Percentiles rank a stretch among this genome's conserved stretches.
Evolutionary conservation across 2,888 invertebrate species (phyloP).

Genomic region (Pediacus dermestoides): DNA sequence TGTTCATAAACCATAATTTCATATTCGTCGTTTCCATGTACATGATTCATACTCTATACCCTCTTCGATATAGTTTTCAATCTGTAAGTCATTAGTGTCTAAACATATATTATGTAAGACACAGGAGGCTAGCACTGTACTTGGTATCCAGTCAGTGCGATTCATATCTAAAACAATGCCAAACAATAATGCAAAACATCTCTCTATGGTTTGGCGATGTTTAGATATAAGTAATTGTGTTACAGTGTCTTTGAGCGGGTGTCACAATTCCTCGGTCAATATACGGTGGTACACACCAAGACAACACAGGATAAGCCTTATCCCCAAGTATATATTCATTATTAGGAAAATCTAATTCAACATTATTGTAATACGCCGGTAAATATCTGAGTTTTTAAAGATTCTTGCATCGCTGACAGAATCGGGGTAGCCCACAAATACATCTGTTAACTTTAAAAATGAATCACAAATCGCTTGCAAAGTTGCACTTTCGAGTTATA

Average conservation of each 20-base stretch:
- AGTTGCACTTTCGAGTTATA: constrained; percentile 22
- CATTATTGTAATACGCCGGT: neutral
- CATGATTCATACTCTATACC: too few relatives aligned
- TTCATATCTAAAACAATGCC: too few relatives aligned
- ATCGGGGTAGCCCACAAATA: neutral
- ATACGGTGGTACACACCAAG: constrained; percentile 2
- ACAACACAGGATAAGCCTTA: constrained; percentile 1
- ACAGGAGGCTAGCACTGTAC: too few relatives aligned
- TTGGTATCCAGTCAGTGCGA: too few relatives aligned
- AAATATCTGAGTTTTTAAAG: constrained; percentile 1
- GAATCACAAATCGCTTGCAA: constrained; percentile 18
- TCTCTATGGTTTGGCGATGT: too few relatives aligned
- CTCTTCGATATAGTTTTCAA: too few relatives aligned
- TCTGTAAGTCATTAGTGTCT: too few relatives aligned
- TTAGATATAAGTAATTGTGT: too few relatives aligned
- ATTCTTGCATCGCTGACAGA: constrained; percentile 1
- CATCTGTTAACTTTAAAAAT: constrained; percentile 7
- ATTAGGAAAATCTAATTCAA: neutral
- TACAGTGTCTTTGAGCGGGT: neutral
- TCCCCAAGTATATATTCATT: constrained; percentile 1
- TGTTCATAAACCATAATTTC: too few relatives aligned
- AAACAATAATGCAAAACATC: too few relatives aligned
- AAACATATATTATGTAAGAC: too few relatives aligned
- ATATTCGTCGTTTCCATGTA: too few relatives aligned
- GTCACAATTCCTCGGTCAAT: neutral